Conservation (phyloP, 1,140 invertebrate species). For the Tetraneura akinire region DNA sequence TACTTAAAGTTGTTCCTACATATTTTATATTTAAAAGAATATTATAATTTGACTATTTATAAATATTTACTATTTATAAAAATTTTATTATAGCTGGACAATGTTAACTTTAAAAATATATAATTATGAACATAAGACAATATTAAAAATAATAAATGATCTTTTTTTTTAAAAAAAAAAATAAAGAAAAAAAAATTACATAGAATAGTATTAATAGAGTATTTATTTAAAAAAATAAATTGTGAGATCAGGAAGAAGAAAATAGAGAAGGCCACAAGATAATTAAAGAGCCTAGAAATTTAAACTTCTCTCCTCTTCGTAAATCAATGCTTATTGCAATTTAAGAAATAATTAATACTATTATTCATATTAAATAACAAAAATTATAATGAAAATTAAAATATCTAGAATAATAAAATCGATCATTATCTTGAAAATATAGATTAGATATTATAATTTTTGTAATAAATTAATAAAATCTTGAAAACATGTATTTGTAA, state of each 20-base stretch:
- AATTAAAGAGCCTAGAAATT: not conserved
- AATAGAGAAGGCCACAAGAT: slow-evolving; percentile 18
- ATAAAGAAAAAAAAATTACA: not conserved
- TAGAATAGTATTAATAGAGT: slow-evolving; percentile 13
- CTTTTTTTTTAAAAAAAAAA: not conserved
- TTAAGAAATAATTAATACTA: slow-evolving; percentile 15
- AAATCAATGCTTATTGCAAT: slow-evolving; percentile 20
- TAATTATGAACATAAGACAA: not conserved
- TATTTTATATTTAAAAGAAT: not conserved
- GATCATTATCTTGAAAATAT: not conserved
- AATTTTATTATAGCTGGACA: slow-evolving; percentile 16
- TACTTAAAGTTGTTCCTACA: not conserved
- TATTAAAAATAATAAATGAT: not conserved
- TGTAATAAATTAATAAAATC: not conserved
- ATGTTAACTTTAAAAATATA: not conserved
- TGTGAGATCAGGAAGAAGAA: slow-evolving; percentile 46
- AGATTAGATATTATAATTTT: not conserved
- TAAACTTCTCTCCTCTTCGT: slow-evolving; percentile 4
- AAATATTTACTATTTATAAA: not conserved
- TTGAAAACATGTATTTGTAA: not conserved
- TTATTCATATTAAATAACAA: slow-evolving; percentile 29
- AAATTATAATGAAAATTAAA: slow-evolving; percentile 19
- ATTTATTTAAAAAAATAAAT: not conserved
- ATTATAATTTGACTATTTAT: not conserved
- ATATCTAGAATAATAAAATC: not conserved